Evolutionary conservation across 2,113 vertebrate species (phyloP).

Genomic region (Cebidichthys violaceus): DNA sequence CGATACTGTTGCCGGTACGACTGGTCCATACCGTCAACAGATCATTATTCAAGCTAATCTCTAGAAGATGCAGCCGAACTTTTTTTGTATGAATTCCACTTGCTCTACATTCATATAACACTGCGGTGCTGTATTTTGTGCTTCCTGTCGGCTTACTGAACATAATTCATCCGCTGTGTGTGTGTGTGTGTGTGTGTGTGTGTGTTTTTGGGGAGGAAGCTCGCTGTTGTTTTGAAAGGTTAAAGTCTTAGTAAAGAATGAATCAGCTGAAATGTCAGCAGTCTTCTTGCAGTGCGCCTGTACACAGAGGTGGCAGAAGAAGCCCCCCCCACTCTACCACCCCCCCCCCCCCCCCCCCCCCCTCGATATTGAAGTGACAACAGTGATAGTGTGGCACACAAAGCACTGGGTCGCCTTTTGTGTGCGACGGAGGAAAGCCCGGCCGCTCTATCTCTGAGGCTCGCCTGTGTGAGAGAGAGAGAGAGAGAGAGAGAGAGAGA

Average conservation of each 20-base stretch:
- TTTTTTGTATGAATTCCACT: no score
- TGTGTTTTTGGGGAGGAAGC: not conserved
- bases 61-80: no score
- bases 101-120: not conserved
- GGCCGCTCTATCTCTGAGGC: conserved; percentile 22
- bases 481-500: conserved; percentile 54
- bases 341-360: not conserved
- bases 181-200: no score
- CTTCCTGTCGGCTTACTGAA: not conserved
- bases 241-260: conserved; percentile 41
- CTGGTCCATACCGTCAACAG: no score
- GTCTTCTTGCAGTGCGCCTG: not conserved
- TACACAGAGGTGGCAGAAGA: conserved; percentile 33
- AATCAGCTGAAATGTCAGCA: conserved; percentile 60
- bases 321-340: not conserved
- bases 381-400: conserved; percentile 53
- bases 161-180: not conserved
- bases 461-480: conserved; percentile 33
- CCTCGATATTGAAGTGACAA: conserved; percentile 51
- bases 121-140: not conserved
- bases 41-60: no score
- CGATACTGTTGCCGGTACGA: no score
- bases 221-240: conserved; percentile 47
- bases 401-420: conserved; percentile 60
- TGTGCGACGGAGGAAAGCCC: conserved; percentile 26